Evolutionary conservation across 2,888 invertebrate genomes (phyloP), one percentile per base, ranked within the genome.

Genomic region (Trichogramma evanescens): DNA sequence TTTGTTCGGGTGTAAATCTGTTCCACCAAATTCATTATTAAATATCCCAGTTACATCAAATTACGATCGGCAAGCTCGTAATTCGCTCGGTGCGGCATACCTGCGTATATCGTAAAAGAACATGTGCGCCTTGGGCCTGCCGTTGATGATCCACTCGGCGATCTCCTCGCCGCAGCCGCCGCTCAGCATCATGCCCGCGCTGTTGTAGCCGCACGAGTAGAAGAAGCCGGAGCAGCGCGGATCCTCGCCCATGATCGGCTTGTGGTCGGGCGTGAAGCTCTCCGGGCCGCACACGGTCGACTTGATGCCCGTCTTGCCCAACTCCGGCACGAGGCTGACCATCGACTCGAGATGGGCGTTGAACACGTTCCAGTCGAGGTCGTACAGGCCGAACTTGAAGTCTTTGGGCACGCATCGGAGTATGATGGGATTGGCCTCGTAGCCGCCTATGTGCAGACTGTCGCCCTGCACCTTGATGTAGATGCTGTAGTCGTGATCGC

Each of bases 221-320:
- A 86, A 94, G 40, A 93, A 81, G 9, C 94, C 94, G 78, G 67
- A 63, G 59, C 77, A 75, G 13, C 75, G 70, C 5, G 79, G 79
- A 67, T 80, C 79, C 65, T 80, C 79, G 40, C 79, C 95, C 81
- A 95, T 81, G 43, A 95, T 73, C 0, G 95, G 93, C 69, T 87
- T 93, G 73, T 94, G 93, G 75, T 95, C 95, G 0, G 94, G 92
- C 0, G 95, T 95, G 74, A 95, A 95, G 1, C 91, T 89, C 75
- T 95, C 94, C 0, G 93, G 93, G 0, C 95, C 95, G 72, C 93
- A 95, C 1, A 94, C 86, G 0, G 92, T 92, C 46, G 89, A 88
- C 75, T 89, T 93, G 26, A 95, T 86, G 4, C 94, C 94, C 5
- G 87, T 83, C 6, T 82, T 82, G 42, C 83, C 85, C 64, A 94